These are phyloP conservation scores for Papilio glaucus DNA, from an alignment of 1,140 invertebrate genomes.

Conservation along the genomic window DNA sequence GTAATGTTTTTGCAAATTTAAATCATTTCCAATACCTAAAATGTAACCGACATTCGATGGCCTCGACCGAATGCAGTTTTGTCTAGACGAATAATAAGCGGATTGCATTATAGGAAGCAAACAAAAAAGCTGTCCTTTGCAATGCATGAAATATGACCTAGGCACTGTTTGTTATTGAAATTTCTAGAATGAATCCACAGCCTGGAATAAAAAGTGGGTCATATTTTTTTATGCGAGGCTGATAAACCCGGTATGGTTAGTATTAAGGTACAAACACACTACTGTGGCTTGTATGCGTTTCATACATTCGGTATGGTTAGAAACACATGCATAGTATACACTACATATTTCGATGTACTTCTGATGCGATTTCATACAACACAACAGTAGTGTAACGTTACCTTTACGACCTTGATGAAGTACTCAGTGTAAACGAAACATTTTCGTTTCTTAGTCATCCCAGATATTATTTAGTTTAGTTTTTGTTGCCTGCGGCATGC, in stretches of 20 bases:
- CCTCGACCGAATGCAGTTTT: constrained; percentile 57
- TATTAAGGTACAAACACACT: background rate
- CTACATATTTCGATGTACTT: background rate
- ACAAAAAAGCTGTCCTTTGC: background rate
- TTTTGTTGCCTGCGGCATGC: too few species aligned
- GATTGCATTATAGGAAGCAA: constrained; percentile 24
- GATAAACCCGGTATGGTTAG: background rate
- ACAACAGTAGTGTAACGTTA: background rate
- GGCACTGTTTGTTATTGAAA: constrained; percentile 13
- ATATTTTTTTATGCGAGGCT: constrained; percentile 14
- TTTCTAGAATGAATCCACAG: constrained; percentile 6
- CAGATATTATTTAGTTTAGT: background rate
- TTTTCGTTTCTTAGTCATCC: background rate
- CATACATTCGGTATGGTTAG: background rate
- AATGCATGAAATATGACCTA: constrained; percentile 6
- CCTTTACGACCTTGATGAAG: background rate
- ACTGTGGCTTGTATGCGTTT: background rate
- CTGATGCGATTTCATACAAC: background rate
- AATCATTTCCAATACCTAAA: background rate
- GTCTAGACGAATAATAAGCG: constrained; percentile 56
- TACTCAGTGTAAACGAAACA: background rate
- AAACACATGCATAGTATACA: background rate
- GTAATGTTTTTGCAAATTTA: background rate
- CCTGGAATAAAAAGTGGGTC: constrained; percentile 29
- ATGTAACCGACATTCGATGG: constrained; percentile 36